Evolutionary conservation across 2,888 invertebrate species (phyloP).

Genomic region (Polylopha cassiicola): DNA sequence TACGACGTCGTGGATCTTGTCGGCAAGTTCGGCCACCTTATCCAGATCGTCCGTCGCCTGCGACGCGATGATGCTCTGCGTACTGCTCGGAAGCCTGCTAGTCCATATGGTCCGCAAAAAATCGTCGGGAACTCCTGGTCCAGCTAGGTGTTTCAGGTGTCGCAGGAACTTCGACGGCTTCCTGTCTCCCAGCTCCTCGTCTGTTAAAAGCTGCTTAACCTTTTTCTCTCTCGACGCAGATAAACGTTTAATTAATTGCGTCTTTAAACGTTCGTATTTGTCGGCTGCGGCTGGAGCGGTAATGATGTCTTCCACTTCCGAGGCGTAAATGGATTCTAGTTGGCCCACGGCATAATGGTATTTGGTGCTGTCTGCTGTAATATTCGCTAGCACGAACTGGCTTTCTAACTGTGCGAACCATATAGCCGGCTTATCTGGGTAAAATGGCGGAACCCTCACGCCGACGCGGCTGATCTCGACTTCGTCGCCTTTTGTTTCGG

Average conservation of each 20-base stretch:
- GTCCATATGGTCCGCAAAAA: constrained; percentile 10
- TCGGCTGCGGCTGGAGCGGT: background rate
- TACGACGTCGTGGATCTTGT: constrained; percentile 22
- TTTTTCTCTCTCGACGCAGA: constrained; percentile 4
- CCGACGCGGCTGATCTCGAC: no score
- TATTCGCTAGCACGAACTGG: background rate
- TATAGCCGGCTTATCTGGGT: background rate
- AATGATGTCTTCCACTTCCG: background rate
- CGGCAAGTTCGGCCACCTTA: constrained; percentile 23
- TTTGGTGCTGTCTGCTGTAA: background rate
- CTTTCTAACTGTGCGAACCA: background rate
- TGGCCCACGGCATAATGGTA: background rate
- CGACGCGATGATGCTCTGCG: constrained; percentile 22
- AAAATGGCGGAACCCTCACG: background rate
- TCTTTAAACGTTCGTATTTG: constrained; percentile 11
- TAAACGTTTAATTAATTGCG: constrained; percentile 3
- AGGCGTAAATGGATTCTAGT: background rate
- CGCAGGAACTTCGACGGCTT: constrained; percentile 11
- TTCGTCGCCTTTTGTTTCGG: no score
- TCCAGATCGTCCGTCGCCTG: constrained; percentile 17
- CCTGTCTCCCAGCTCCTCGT: constrained; percentile 13
- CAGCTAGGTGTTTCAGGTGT: constrained; percentile 6
- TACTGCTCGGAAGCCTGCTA: constrained; percentile 4
- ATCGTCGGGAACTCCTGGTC: constrained; percentile 10
- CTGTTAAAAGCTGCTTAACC: background rate